Evolutionary conservation across 2,113 vertebrate genomes (phyloP).

Genomic region (Melanerpes formicivorus): DNA sequence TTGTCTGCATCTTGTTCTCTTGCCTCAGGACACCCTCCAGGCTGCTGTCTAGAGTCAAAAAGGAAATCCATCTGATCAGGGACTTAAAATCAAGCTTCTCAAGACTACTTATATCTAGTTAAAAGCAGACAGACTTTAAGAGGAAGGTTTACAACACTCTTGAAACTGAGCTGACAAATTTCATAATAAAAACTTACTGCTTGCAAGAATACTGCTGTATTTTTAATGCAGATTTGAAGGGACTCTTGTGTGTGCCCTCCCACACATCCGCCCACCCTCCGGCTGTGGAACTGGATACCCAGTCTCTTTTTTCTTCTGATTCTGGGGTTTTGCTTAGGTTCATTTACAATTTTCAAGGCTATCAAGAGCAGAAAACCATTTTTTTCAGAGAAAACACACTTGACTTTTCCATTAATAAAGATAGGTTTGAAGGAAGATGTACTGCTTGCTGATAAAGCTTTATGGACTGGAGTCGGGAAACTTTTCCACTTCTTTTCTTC

Average conservation of each 20-base stretch:
- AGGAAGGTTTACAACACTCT: neutral
- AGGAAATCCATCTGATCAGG: neutral
- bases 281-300: neutral
- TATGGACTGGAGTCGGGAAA: neutral
- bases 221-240: constrained; percentile 4
- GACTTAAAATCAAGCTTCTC: neutral
- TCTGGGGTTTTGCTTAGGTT: neutral
- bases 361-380: neutral
- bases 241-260: neutral
- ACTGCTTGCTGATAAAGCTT: neutral
- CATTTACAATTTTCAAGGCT: neutral
- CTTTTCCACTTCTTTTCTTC: neutral
- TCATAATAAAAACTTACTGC: neutral
- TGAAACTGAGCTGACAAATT: neutral
- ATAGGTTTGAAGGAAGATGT: neutral
- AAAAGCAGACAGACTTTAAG: neutral
- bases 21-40: neutral
- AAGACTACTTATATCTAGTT: neutral
- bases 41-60: neutral
- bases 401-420: neutral
- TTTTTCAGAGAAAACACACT: accelerated
- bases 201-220: constrained; percentile 2
- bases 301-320: neutral
- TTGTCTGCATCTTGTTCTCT: neutral
- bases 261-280: constrained; percentile 19